Evolutionary conservation across 2,113 vertebrate genomes (phyloP).

Genomic region (Myrmecobius fasciatus): DNA sequence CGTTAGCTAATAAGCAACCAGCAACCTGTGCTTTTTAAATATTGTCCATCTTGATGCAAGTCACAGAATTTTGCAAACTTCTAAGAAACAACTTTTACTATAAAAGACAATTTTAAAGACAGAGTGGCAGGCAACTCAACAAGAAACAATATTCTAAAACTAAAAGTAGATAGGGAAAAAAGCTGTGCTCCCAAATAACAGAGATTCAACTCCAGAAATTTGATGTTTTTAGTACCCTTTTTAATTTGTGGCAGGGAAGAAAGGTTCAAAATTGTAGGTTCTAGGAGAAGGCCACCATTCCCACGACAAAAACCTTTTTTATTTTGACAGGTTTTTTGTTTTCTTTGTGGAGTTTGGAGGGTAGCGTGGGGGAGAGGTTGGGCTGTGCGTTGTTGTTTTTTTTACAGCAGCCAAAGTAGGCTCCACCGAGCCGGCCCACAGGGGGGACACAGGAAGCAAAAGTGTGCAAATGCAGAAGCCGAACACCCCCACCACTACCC

Average conservation of each 20-base stretch:
- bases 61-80: neutral
- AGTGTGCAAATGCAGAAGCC: too few relatives aligned
- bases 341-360: neutral
- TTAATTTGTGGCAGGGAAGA: neutral
- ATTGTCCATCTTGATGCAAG: neutral
- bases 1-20: neutral
- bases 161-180: neutral
- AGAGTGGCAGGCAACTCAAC: neutral
- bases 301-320: neutral
- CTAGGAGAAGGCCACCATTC: neutral
- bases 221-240: neutral
- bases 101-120: neutral
- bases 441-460: too few relatives aligned
- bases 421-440: too few relatives aligned
- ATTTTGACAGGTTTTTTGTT: neutral
- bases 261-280: neutral
- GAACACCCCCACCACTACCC: too few relatives aligned
- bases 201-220: neutral
- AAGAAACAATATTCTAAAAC: neutral
- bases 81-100: neutral
- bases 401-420: neutral
- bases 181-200: neutral
- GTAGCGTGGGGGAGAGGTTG: too few relatives aligned
- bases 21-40: neutral
- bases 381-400: too few relatives aligned